These are phyloP conservation scores for Otus sunia DNA, from an alignment of 2,113 vertebrate genomes.

Conservation along the genomic window DNA sequence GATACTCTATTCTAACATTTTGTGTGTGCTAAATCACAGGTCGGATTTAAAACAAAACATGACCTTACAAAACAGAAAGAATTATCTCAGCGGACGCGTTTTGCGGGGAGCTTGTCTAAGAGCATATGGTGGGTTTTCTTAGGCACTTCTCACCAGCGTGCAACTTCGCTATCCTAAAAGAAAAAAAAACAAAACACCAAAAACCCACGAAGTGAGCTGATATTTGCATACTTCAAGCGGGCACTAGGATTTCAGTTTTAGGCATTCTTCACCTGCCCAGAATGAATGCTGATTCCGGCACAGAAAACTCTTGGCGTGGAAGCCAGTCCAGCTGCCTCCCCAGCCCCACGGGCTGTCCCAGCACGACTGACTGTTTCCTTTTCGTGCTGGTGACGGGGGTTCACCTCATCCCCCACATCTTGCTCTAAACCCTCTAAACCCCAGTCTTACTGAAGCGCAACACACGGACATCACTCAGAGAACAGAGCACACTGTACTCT, in stretches of 20 bases:
- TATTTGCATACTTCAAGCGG: background rate
- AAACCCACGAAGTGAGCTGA: background rate
- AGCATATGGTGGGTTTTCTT: background rate
- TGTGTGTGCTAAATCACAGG: background rate
- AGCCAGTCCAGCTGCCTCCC: background rate
- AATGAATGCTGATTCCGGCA: rapidly evolving
- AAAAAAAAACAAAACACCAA: background rate
- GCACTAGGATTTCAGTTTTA: background rate
- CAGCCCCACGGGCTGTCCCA: background rate
- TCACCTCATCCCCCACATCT: background rate
- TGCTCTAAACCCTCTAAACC: background rate
- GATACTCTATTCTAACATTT: background rate
- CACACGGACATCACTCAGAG: background rate
- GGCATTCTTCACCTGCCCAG: background rate
- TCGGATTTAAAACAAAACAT: background rate
- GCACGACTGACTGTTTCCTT: background rate
- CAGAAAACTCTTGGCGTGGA: rapidly evolving
- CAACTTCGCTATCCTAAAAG: background rate
- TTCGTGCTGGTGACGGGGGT: background rate
- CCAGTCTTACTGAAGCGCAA: background rate
- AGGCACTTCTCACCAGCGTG: background rate
- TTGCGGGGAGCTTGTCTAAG: background rate
- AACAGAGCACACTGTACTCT: background rate
- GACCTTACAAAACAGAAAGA: background rate
- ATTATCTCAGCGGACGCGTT: rapidly evolving